phyloP scores from a whole-genome alignment of 2,113 vertebrate species.

The Calyptommatus sinebrachiatus region DNA sequence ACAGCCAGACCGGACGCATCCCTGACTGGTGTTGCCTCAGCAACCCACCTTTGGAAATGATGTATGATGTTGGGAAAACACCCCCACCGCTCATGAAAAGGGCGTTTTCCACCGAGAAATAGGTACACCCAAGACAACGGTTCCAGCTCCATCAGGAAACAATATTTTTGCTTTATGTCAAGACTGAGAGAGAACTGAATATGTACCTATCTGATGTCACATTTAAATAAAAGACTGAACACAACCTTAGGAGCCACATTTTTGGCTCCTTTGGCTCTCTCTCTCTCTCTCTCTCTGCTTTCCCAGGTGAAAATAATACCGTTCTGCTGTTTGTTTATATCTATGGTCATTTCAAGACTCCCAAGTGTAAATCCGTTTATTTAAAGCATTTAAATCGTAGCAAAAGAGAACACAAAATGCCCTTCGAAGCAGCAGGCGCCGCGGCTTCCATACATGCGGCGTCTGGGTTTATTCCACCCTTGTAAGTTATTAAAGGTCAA shows the following conservation, averaged over 20 bases:
- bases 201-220: not conserved
- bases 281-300: not conserved
- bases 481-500: not conserved
- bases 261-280: not conserved
- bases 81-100: conserved; percentile 94
- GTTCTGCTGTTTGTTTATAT: conserved; percentile 43
- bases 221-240: not conserved
- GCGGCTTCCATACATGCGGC: not conserved
- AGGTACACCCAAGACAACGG: conserved; percentile 31
- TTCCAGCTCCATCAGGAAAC: not conserved
- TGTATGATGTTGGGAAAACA: conserved; percentile 89
- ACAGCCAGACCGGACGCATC: conserved; percentile 91
- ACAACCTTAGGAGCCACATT: conserved; percentile 12
- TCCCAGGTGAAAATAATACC: not conserved
- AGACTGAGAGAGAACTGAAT: not conserved
- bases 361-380: not conserved
- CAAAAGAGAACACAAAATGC: too few species aligned
- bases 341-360: conserved; percentile 35
- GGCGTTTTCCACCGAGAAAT: conserved; percentile 97
- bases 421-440: rapidly evolving
- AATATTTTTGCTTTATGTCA: rapidly evolving
- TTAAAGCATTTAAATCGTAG: not conserved
- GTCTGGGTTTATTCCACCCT: not conserved
- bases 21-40: conserved; percentile 97
- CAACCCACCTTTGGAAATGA: conserved; percentile 87